phyloP scores from a whole-genome alignment of 2,113 vertebrate species.

The Catagonus wagneri region DNA sequence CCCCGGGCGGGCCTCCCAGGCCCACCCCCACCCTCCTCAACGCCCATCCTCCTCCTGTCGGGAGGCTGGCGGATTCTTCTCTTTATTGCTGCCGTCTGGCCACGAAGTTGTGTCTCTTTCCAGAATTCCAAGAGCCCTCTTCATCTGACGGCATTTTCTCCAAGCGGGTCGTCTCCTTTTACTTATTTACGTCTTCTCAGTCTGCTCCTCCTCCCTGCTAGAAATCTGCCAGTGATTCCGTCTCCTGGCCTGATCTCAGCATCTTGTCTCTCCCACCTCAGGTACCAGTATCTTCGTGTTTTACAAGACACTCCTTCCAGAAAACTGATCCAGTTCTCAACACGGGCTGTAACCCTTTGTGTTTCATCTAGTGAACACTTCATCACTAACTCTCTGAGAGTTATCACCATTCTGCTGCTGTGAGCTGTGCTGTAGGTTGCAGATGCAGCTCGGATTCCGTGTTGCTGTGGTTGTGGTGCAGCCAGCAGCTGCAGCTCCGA shows the following conservation, averaged over 20 bases:
- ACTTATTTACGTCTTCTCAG: background rate
- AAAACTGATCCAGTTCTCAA: background rate
- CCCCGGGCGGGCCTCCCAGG: background rate
- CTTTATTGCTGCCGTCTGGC: background rate
- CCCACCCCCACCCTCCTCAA: background rate
- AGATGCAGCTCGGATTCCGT: too few relatives aligned
- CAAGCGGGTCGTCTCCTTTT: background rate
- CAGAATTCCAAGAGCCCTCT: conserved; percentile 1
- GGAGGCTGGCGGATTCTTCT: background rate
- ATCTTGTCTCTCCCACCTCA: background rate
- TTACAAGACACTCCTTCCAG: background rate
- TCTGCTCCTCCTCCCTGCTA: background rate
- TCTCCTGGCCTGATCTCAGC: background rate
- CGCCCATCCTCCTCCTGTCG: background rate
- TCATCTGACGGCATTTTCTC: background rate
- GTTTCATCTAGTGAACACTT: background rate
- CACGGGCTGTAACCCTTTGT: background rate
- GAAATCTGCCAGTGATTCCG: background rate
- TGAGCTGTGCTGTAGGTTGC: too few relatives aligned
- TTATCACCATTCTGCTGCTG: too few relatives aligned
- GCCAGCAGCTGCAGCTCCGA: too few relatives aligned
- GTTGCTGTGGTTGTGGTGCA: too few relatives aligned
- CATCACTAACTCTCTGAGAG: background rate
- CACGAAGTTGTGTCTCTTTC: background rate
- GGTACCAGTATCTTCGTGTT: background rate